Evolutionary conservation across 2,888 invertebrate species (phyloP), one percentile per base, ranked within the genome.

Genomic region (Pristionchus entomophagus): DNA sequence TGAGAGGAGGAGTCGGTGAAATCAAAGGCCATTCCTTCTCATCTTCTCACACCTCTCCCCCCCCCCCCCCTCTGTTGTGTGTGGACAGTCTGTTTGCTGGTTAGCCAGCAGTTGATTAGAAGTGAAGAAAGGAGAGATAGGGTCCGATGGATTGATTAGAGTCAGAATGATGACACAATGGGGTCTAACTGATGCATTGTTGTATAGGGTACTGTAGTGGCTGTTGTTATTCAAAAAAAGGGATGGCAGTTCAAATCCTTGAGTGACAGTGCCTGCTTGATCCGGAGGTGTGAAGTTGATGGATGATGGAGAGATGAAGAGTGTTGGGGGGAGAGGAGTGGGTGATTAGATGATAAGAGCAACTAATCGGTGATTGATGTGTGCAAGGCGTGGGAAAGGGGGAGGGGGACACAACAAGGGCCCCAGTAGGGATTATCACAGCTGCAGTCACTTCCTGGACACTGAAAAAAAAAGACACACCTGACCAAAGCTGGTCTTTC

Each of bases 321-420:
- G 41, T 73, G 73, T 41, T 73, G 14, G 56, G 56, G 22, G 19
- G n/a, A n/a, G n/a, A n/a, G n/a, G n/a, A n/a, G n/a, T n/a, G n/a
- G n/a, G n/a, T n/a, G n/a, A n/a, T n/a, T 12, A 45, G 73, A 26
- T 73, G 26, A 35, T 19, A 41, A 73, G 22, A 45, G 41, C n/a
- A n/a, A 26, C 17, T 73, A 73, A 73, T 29, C 73, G 73, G 8
- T 73, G 73, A 73, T 73, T 73, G 73, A 73, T 73, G 73, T 26
- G 73, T 65, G 26, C 4, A 65, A 35, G 17, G 35, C 65, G 65
- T 65, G 65, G 35, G 17, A 29, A 19, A 65, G 35, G 45, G 8
- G 19, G 56, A n/a, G n/a, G 56, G 17, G 22, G n/a, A 56, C 19
- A 14, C 22, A 56, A 56, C n/a, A n/a, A n/a, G 3, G 73, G 73